Conservation (phyloP, 2,113 vertebrate species). For the Dinomys branickii region DNA sequence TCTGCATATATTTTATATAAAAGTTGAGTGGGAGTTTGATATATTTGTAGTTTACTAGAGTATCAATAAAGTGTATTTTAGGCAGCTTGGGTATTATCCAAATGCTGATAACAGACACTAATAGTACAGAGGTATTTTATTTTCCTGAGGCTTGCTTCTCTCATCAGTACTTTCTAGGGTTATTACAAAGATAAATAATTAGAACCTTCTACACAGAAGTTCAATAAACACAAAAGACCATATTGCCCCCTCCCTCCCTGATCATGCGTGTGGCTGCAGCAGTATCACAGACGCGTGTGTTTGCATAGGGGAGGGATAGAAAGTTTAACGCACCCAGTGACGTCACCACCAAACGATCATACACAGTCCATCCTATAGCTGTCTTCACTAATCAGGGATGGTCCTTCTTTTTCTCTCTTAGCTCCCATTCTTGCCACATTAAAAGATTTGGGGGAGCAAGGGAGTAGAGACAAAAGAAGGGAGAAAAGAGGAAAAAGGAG, state of each 20-base stretch:
- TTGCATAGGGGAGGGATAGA: not conserved
- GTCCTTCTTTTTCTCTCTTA: not conserved
- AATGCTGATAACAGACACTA: not conserved
- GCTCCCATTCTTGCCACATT: not conserved
- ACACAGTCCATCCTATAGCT: not conserved
- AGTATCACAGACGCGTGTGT: not conserved
- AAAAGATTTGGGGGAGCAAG: rapidly evolving
- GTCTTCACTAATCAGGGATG: not conserved
- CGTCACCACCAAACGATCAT: not conserved
- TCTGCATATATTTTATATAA: not conserved
- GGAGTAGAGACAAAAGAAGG: not conserved
- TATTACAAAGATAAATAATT: not conserved
- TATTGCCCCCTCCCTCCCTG: not conserved
- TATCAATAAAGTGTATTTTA: not conserved
- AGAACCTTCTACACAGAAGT: not conserved
- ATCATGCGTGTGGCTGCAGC: not conserved
- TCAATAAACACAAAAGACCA: not conserved
- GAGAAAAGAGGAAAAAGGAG: not conserved
- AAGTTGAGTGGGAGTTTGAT: not conserved
- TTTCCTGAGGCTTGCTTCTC: not conserved
- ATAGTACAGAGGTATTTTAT: not conserved
- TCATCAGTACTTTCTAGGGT: not conserved
- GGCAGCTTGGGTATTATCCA: not conserved
- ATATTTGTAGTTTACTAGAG: not conserved
- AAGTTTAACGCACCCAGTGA: not conserved